Evolutionary conservation across 2,113 vertebrate species (phyloP).

Genomic region (Albula glossodonta): DNA sequence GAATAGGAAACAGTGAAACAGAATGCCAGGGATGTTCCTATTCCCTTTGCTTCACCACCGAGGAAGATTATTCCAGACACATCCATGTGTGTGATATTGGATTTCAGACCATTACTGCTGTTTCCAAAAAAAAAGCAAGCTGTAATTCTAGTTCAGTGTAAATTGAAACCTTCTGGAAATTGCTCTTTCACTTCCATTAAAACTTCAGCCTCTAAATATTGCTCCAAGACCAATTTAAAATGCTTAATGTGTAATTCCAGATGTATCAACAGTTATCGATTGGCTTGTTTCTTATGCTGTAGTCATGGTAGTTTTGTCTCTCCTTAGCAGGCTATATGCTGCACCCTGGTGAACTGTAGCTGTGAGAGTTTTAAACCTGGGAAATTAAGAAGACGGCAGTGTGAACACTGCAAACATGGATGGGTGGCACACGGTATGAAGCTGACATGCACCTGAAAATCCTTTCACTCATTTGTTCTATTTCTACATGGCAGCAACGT

Average conservation of each 20-base stretch:
- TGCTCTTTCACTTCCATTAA: not conserved
- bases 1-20: not conserved
- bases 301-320: constrained; percentile 27
- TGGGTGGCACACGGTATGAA: constrained; percentile 95
- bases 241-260: not conserved
- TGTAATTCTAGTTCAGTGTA: not conserved
- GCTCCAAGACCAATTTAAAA: not conserved
- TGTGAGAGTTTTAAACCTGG: constrained; percentile 92
- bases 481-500: not conserved
- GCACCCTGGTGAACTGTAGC: constrained; percentile 88
- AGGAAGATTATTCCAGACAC: not conserved
- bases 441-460: constrained; percentile 16
- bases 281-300: not conserved
- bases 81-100: not conserved
- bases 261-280: not conserved
- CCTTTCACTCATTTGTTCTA: not conserved
- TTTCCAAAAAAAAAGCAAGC: not conserved
- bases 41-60: not conserved
- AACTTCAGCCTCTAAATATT: not conserved
- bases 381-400: constrained; percentile 90
- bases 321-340: constrained; percentile 84
- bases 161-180: not conserved
- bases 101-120: not conserved
- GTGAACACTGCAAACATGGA: constrained; percentile 94
- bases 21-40: not conserved